Base-by-base conservation (phyloP, 2,113 vertebrate species). In the Istiophorus platypterus region DNA sequence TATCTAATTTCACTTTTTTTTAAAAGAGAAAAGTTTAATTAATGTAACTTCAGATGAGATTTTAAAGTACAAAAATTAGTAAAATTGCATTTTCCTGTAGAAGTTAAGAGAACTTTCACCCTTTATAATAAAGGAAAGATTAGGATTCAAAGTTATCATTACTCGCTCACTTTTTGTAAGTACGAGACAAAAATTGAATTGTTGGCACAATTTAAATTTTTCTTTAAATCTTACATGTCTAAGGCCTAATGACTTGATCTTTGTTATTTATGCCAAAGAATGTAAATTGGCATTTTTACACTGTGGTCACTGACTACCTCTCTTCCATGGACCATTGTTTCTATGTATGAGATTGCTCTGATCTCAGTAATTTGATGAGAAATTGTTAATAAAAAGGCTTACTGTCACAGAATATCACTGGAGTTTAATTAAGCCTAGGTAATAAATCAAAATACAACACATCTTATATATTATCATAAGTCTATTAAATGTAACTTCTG, bases 251-350 rank as follows among this genome's bases (percentile, higher is more conserved):
- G 27, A 26, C 54, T 7, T 68, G n/a, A 37, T 27, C 57, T 39
- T 58, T 27, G 10, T 56, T 57, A 20, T 71, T 41, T 56, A 56
- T 39, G 8, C 7, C 31, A 18, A 37, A 39, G 29, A 26, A 69
- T 69, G 52, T 69, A 69, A 57, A 1, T 20, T 41, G 13, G 22
- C 15, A 1, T 41, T 41, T 41, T 56, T 39, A 71, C 72, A 68
- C 66, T 22, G 56, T n/a, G 59, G 57, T 51, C 57, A 49, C 6
- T 52, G 27, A 76, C 57, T 45, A 49, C 41, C 15, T 84, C 42
- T 26, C 51, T 73, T 20, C 58, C 27, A 61, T 64, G 41, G 75
- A 41, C 41, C 10, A 73, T 84, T 78, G 83, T 77, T 77, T 47
- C 45, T 61, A 24, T 62, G 39, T 65, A 27, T 68, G 17, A 63